A percentile compares a stretch with the other conserved stretches of the same genome.
Conservation (phyloP, 2,797 vertebrate genomes). For the Poecilia velifera region DNA sequence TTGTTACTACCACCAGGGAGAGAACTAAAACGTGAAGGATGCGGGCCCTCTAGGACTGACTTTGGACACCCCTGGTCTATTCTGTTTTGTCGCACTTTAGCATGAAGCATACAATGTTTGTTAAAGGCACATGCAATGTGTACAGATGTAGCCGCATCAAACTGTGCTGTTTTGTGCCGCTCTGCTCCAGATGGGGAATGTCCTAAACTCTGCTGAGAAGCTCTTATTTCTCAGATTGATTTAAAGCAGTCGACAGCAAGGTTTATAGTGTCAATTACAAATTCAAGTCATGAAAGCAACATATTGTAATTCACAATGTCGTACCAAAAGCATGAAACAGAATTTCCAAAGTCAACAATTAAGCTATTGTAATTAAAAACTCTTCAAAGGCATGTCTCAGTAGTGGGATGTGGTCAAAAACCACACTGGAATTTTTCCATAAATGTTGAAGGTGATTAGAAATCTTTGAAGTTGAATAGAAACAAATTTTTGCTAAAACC, state of each 20-base stretch:
- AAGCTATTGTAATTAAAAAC: not conserved
- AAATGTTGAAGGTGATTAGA: conserved; percentile 2
- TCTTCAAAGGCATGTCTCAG: not conserved
- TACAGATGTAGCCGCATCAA: not conserved
- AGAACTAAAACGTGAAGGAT: too few species aligned
- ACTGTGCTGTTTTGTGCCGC: not conserved
- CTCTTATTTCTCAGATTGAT: not conserved
- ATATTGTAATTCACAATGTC: not conserved
- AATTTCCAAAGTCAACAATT: not conserved
- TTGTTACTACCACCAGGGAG: too few species aligned
- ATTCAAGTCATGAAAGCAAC: not conserved
- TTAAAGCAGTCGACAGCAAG: not conserved
- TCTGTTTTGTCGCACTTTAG: not conserved
- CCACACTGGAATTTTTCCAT: not conserved
- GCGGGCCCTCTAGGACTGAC: too few species aligned
- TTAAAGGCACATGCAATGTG: not conserved
- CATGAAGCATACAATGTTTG: not conserved
- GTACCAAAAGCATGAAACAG: not conserved
- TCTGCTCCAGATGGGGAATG: not conserved
- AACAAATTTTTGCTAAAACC: not conserved
- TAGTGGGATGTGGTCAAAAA: not conserved
- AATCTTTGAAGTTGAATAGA: not conserved
- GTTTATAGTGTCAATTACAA: not conserved
- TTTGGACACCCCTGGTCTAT: too few species aligned
- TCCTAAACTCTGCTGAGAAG: not conserved